Base-by-base conservation (phyloP, 2,113 vertebrate species). In the Dasyornis broadbenti region DNA sequence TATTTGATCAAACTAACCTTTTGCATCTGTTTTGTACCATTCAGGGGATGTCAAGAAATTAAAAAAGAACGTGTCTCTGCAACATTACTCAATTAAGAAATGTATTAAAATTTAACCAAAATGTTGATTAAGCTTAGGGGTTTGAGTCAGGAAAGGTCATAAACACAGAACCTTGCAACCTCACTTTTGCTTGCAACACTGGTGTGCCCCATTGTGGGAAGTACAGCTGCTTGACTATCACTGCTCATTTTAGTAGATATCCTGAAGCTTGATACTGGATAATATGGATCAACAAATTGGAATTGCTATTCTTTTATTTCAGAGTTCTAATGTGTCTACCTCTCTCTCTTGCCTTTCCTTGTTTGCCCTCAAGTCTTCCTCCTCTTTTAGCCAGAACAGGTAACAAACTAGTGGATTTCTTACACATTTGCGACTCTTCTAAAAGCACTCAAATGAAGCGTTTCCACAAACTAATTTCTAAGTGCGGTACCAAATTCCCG, bases 121-220 rank as follows among this genome's bases (percentile, higher is more conserved):
- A 53, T 53, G 3, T 23, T 86, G 24, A 10, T 31, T 60, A 45
- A 69, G 13, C 23, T 70, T 84, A 47, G 23, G 33, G 7, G 50
- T 88, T 88, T 76, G 66, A 77, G 54, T 83, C 59, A 42, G 54
- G 27, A 83, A 85, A 45, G n/a, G 18, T n/a, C 27, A 23, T 61
- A 77, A 92, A 72, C 14, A 28, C 11, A 8, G 21, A 47, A 15
- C 20, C 23, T 50, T 33, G 42, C 42, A 65, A 56, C 40, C 13
- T 84, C 23, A 28, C 6, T 60, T 42, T 30, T 65, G 1, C 37
- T 70, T 56, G 30, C 31, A 70, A 23, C 0, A 3, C 28, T 17
- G 31, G 23, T 65, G 33, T 0, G 0, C 44, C 27, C 15, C 3
- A 2, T 4, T 69, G 24, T 5, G 22, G 52, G 13, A 68, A 78